These are phyloP conservation scores for Bombus huntii DNA, from an alignment of 1,140 invertebrate genomes.

Conservation along the genomic window DNA sequence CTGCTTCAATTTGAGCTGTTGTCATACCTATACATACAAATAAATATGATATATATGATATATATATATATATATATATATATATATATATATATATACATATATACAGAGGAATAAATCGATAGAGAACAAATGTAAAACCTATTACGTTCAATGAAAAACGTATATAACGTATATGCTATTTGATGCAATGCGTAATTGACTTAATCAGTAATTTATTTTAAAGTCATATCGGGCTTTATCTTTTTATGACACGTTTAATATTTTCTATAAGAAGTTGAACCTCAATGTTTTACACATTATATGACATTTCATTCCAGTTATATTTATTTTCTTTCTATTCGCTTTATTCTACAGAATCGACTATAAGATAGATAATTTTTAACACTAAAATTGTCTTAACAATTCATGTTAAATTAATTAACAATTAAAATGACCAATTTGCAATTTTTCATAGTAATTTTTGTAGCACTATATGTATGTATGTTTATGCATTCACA, in stretches of 20 bases:
- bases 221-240: not conserved
- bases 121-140: not conserved
- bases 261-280: not conserved
- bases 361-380: not conserved
- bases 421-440: no score
- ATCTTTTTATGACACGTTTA: not conserved
- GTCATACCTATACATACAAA: slow-evolving; percentile 90
- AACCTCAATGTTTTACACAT: not conserved
- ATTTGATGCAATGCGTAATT: not conserved
- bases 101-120: slow-evolving; percentile 12
- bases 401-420: no score
- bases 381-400: not conserved
- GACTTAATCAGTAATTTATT: not conserved
- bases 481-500: no score
- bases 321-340: no score
- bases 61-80: no score
- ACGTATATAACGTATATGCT: not conserved
- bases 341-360: not conserved
- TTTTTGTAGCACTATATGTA: no score
- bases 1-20: slow-evolving; percentile 94
- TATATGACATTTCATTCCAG: not conserved
- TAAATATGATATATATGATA: not conserved
- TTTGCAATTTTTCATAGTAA: no score
- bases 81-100: not conserved
- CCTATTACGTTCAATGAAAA: no score